Evolutionary conservation across 2,113 vertebrate genomes (phyloP), one percentile per base, ranked within the genome.

Genomic region (Silurus asotus): DNA sequence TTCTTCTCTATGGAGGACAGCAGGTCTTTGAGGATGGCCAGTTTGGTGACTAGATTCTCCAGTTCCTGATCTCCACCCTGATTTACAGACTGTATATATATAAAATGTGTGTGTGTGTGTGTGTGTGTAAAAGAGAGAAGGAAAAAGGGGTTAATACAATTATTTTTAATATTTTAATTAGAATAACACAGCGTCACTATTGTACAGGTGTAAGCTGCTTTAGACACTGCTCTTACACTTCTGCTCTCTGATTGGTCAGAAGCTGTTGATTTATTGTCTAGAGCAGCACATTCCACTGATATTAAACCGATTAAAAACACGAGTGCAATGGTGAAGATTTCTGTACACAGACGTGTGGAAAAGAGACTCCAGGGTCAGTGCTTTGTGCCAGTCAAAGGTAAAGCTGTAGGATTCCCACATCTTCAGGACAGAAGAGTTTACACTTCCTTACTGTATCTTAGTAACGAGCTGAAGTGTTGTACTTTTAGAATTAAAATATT

Each of bases 1-100:
- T 98, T 99, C 91, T 97, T 98, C 93, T 99, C 97, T 37, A 99
- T 98, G 82, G 95, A 96, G 14, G 96, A 96, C 67, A 99, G 92
- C 87, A 99, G 95, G 90, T 99, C 97, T 95, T 98, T 99, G 80
- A 99, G 94, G 90, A 98, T 95, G 0, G 97, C 97, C 51, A 99
- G 92, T 92, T 99, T 99, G 90, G 97, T 93, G 88, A 98, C 96
- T 48, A 99, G 95, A 89, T 91, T 97, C 91, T 98, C 97, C 91
- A 99, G 90, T 90, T 98, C 97, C 90, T 98, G 97, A 90, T 98
- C 97, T 88, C 97, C 97, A 0, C 95, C 95, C 89, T 97, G 97
- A 72, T 94, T 94, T 28, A 95, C 93, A 0, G 94, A 94, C 97
- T 98, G 91, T 79, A 61, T 93, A 0, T 94, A 94, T 98, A 91